Evolutionary conservation across 2,888 invertebrate genomes (phyloP).

Genomic region (Odontomyia ornata): DNA sequence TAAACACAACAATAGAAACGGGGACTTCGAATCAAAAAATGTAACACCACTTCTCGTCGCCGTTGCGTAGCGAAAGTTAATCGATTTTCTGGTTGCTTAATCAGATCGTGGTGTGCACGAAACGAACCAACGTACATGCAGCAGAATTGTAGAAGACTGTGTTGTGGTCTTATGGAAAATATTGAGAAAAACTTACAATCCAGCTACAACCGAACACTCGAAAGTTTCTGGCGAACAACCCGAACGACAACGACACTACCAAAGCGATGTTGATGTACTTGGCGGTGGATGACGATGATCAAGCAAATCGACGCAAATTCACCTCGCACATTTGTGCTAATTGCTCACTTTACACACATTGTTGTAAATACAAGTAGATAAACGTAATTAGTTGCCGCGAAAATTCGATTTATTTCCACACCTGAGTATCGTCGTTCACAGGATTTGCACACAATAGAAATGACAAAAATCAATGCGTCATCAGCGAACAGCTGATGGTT

Average conservation of each 20-base stretch:
- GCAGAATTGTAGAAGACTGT: constrained; percentile 3
- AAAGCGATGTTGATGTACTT: background rate
- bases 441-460: background rate
- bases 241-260: background rate
- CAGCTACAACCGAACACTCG: background rate
- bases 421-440: background rate
- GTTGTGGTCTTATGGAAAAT: background rate
- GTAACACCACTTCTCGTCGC: constrained; percentile 25
- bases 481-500: background rate
- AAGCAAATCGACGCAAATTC: constrained; percentile 10
- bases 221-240: background rate
- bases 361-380: background rate
- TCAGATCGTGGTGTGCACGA: constrained; percentile 15
- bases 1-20: constrained; percentile 21
- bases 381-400: background rate
- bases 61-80: constrained; percentile 22
- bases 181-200: constrained; percentile 26
- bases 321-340: background rate
- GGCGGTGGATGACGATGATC: background rate
- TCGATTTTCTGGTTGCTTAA: constrained; percentile 32
- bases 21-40: background rate
- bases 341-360: constrained; percentile 18
- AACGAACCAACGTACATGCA: constrained; percentile 36
- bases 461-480: constrained; percentile 32
- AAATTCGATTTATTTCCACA: background rate